Base-by-base conservation (phyloP, 2,113 vertebrate genomes). In the Sapajus apella region DNA sequence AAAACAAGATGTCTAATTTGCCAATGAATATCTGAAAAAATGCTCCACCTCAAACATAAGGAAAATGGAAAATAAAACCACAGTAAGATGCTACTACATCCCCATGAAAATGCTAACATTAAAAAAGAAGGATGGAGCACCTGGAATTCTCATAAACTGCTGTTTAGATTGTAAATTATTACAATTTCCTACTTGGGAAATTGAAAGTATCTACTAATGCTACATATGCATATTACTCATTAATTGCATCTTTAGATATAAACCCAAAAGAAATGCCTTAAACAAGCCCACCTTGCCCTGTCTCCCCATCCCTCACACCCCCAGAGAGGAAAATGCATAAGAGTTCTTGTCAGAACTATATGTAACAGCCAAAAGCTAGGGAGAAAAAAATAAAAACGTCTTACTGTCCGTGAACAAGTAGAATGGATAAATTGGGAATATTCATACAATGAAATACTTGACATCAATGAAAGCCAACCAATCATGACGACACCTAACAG, bases 1-100 rank as follows among this genome's bases (percentile, higher is more conserved):
- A 84, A 47, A 75, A 80, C 5, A 88, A 18, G 35, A 84, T 43
- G 55, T 45, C 16, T 35, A 35, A 8, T 81, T 92, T 85, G 23
- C 32, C 13, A 95, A 47, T 61, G 70, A 95, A 92, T 68, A 93
- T 32, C 43, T 82, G n/a, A 82, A 87, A 90, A 92, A 7, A 9
- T 25, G 2, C 12, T 95, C n/a, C 37, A 76, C 12, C 20, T 83
- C n/a, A 93, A 87, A 83, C 23, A 56, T 20, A 82, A 50, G 9
- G 27, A 6, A 86, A 90, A 92, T 14, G 12, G 45, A 85, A 92
- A 86, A 70, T 58, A 86, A 90, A 90, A 52, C 56, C 40, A 70
- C 5, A 23, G 40, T 35, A 61, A 91, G 40, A 70, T 50, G 25
- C 4, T 2, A n/a, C 23, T 37, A 47, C 6, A 37, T 30, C 1